These are phyloP conservation scores for Salvelinus alpinus DNA, from an alignment of 2,113 vertebrate species.

Conservation along the genomic window DNA sequence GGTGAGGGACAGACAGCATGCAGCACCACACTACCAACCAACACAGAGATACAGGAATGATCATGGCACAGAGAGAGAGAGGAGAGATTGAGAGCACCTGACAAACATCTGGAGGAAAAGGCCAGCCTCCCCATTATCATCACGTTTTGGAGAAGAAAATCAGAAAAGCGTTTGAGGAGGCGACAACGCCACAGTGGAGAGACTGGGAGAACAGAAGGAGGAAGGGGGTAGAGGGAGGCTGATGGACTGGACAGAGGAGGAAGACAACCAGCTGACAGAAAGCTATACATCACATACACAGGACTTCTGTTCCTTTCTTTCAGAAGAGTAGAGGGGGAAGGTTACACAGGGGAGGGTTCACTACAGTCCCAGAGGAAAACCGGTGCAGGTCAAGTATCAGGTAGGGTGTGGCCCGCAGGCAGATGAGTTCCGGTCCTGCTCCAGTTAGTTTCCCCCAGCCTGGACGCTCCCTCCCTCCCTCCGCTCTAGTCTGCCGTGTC, in stretches of 20 bases:
- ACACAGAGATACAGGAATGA: conserved; percentile 51
- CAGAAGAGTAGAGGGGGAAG: conserved; percentile 34
- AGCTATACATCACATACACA: conserved; percentile 68
- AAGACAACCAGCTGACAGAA: conserved; percentile 39
- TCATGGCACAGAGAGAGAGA: background rate
- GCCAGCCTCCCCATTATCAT: conserved; percentile 70
- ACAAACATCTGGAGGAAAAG: conserved; percentile 72
- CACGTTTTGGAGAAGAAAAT: conserved; percentile 48
- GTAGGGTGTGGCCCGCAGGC: conserved; percentile 20
- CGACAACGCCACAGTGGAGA: conserved; percentile 7
- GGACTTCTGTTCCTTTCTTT: conserved; percentile 52
- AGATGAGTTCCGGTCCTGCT: conserved; percentile 34
- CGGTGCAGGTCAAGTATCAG: conserved; percentile 1
- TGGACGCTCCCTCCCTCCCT: background rate
- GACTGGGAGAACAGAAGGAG: conserved; percentile 2
- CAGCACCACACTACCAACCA: conserved; percentile 37
- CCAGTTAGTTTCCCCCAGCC: background rate
- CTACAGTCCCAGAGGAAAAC: conserved; percentile 47
- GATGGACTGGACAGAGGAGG: conserved; percentile 6
- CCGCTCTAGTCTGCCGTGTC: conserved; percentile 12
- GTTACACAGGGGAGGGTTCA: conserved; percentile 22
- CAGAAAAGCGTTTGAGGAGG: conserved; percentile 15
- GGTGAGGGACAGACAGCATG: conserved; percentile 34
- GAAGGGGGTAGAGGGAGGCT: conserved; percentile 28
- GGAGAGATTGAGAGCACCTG: conserved; percentile 49